A percentile compares a stretch with the other conserved stretches of the same genome.
phyloP scores from a whole-genome alignment of 2,113 vertebrate species.

The Cyphomyrus discorhynchus region DNA sequence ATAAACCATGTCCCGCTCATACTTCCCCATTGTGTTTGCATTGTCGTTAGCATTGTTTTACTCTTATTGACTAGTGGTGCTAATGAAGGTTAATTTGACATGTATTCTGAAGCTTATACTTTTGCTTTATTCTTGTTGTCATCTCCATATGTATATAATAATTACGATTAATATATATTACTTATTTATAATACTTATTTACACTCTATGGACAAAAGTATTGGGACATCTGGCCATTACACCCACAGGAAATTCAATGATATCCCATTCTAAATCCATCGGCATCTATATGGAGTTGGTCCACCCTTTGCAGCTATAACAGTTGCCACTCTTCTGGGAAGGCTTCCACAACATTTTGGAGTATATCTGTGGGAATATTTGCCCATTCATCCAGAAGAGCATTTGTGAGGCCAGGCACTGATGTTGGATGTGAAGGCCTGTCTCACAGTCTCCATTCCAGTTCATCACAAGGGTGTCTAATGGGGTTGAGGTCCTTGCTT shows the following conservation, averaged over 20 bases:
- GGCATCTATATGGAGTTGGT: not conserved
- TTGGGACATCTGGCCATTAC: not conserved
- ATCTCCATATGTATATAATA: not conserved
- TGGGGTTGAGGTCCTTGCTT: not conserved
- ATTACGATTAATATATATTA: no score
- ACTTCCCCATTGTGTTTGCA: not conserved
- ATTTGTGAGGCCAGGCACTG: no score
- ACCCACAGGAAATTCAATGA: not conserved
- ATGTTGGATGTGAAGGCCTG: no score
- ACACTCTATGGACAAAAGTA: not conserved
- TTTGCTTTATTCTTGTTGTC: not conserved
- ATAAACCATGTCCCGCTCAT: not conserved
- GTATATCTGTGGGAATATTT: no score
- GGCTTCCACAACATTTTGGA: not conserved
- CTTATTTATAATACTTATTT: not conserved
- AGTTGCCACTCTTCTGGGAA: not conserved
- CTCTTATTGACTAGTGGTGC: not conserved
- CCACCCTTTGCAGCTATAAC: no score
- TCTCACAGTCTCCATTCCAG: no score
- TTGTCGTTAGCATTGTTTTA: not conserved
- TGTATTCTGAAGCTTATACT: not conserved
- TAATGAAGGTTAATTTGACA: not conserved
- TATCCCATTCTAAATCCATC: not conserved
- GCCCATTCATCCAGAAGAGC: no score
- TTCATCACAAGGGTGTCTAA: not conserved